Conservation (phyloP, 2,113 vertebrate species). For the Pundamilia nyererei region DNA sequence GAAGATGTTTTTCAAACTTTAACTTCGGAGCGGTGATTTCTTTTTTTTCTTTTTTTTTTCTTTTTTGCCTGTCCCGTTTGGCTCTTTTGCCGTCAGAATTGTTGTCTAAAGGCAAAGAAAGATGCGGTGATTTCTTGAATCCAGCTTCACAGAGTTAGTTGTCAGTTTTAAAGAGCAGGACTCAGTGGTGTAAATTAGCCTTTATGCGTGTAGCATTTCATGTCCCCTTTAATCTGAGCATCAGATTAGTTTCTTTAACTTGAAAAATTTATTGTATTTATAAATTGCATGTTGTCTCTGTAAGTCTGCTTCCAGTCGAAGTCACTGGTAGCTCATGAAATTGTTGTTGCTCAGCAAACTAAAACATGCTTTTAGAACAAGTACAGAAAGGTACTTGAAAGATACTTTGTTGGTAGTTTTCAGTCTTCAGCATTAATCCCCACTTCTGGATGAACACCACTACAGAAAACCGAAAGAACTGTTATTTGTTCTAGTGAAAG, state of each 20-base stretch:
- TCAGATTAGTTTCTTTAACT: not conserved
- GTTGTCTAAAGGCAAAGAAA: no score
- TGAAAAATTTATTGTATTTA: not conserved
- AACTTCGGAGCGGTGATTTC: not conserved
- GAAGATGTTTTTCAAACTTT: not conserved
- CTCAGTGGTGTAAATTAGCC: not conserved
- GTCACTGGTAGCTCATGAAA: not conserved
- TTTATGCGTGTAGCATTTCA: not conserved
- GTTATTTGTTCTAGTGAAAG: not conserved
- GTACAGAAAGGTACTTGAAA: not conserved
- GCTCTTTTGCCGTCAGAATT: no score
- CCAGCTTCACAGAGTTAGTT: not conserved
- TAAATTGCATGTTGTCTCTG: fast-evolving
- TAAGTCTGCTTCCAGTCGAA: not conserved
- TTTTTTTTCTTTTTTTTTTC: not conserved
- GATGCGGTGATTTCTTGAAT: not conserved
- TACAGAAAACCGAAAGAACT: not conserved
- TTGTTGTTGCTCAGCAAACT: not conserved
- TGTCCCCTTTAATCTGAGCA: not conserved
- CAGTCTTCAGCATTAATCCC: not conserved
- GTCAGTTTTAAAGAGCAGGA: not conserved
- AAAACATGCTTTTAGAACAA: not conserved
- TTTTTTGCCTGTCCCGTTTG: no score
- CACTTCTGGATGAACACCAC: not conserved
- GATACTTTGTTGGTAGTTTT: not conserved